A percentile compares a stretch with the other conserved stretches of the same genome.
phyloP scores from a whole-genome alignment of 2,797 vertebrate genomes.

The Enteromius radiatus region DNA sequence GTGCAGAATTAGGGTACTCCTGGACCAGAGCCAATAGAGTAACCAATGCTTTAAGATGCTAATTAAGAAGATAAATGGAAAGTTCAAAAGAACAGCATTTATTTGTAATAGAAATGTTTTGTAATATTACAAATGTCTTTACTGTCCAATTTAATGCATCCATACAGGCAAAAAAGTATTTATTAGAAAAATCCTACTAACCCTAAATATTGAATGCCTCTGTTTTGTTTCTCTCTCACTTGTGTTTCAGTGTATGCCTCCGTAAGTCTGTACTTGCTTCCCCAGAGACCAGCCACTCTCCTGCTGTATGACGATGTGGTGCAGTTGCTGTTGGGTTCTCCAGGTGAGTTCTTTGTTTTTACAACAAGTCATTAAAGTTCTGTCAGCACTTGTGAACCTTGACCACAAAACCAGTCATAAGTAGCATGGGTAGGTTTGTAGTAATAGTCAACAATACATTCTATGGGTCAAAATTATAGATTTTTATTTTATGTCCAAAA shows the following conservation, averaged over 20 bases:
- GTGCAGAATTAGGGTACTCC: background rate
- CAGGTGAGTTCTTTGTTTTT: conserved; percentile 73
- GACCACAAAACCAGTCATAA: too few species aligned
- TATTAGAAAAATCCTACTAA: background rate
- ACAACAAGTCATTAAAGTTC: background rate
- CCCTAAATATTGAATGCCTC: background rate
- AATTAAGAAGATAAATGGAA: background rate
- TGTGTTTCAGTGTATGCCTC: conserved; percentile 80
- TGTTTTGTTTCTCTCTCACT: conserved; percentile 1
- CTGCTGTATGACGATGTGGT: conserved; percentile 86
- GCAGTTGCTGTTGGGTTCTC: conserved; percentile 85
- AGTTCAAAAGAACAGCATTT: background rate
- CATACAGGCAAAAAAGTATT: background rate
- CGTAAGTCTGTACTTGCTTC: conserved; percentile 84
- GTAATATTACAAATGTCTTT: background rate
- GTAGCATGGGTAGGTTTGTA: too few species aligned
- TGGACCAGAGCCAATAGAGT: background rate
- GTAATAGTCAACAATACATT: too few species aligned
- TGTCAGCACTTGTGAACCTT: background rate
- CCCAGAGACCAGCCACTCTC: conserved; percentile 83
- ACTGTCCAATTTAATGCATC: background rate
- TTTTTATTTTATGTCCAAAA: too few species aligned
- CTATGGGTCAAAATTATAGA: too few species aligned
- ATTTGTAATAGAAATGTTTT: background rate
- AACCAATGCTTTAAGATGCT: background rate